phyloP scores from a whole-genome alignment of 2,888 invertebrate species.

The Rhimphoctona megacephalus region DNA sequence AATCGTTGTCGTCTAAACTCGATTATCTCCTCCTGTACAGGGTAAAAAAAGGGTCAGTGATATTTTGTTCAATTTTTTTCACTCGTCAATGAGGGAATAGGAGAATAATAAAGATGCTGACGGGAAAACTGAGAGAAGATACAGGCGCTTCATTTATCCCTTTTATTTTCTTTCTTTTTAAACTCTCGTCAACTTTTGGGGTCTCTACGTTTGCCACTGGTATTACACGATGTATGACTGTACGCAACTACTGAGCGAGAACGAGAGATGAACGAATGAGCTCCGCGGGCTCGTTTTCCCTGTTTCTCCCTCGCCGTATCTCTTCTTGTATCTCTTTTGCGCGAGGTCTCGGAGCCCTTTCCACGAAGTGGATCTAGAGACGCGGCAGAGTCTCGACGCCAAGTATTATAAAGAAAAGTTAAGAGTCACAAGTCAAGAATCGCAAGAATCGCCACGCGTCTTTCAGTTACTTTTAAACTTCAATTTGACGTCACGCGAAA shows the following conservation, averaged over 20 bases:
- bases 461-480: not conserved
- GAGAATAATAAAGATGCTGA: not conserved
- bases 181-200: constrained; percentile 55
- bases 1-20: constrained; percentile 24
- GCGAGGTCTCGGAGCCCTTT: constrained; percentile 74
- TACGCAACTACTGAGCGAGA: constrained; percentile 31
- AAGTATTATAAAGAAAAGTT: not conserved
- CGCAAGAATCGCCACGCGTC: too few species aligned
- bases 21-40: constrained; percentile 35
- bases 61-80: constrained; percentile 53
- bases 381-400: not conserved
- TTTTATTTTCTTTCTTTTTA: constrained; percentile 11
- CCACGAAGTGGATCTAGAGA: constrained; percentile 73
- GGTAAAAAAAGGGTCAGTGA: constrained; percentile 52
- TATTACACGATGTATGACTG: constrained; percentile 38
- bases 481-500: not conserved
- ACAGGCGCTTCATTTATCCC: constrained; percentile 14
- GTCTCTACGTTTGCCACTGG: constrained; percentile 44
- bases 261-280: constrained; percentile 56
- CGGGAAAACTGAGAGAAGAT: not conserved
- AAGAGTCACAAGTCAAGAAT: not conserved
- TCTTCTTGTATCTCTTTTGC: constrained; percentile 32
- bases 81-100: constrained; percentile 6
- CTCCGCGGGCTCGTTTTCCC: not conserved
- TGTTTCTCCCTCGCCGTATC: constrained; percentile 5